phyloP scores from a whole-genome alignment of 1,140 invertebrate species.

The Eurosta solidaginis region DNA sequence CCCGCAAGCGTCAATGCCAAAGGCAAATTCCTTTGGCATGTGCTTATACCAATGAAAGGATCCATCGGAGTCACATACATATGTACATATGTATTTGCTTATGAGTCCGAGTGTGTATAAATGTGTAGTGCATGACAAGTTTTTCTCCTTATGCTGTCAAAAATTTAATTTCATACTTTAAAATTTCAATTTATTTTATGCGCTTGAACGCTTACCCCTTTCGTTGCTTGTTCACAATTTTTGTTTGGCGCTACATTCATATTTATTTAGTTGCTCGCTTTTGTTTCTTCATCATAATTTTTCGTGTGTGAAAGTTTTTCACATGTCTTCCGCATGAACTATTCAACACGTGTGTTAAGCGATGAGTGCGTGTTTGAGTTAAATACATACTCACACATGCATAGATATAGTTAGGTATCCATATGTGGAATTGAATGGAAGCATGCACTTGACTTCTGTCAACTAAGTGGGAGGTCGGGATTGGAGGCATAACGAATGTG shows the following conservation, averaged over 20 bases:
- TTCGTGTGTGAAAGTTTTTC: constrained; percentile 22
- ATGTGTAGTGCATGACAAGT: background rate
- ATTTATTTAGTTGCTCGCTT: background rate
- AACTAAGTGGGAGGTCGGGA: background rate
- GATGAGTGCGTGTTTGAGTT: background rate
- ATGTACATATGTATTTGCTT: background rate
- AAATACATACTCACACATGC: background rate
- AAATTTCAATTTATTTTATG: constrained; percentile 32
- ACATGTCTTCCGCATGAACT: background rate
- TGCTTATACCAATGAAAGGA: background rate
- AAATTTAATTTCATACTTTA: constrained; percentile 29
- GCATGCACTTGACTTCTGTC: background rate
- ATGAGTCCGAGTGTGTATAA: background rate
- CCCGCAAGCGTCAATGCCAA: constrained; percentile 1
- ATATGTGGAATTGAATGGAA: background rate
- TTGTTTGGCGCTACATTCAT: background rate
- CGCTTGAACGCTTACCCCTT: constrained; percentile 27
- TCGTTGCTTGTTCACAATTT: background rate
- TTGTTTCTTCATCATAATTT: constrained; percentile 24
- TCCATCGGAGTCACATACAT: background rate
- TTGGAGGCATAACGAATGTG: background rate
- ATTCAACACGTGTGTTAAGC: background rate
- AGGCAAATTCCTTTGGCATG: background rate
- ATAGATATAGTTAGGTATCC: background rate
- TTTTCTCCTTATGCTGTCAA: background rate